A percentile compares a stretch with the other conserved stretches of the same genome.
Evolutionary conservation across 2,797 vertebrate genomes (phyloP).

Genomic region (Melanotaenia maccullochi): DNA sequence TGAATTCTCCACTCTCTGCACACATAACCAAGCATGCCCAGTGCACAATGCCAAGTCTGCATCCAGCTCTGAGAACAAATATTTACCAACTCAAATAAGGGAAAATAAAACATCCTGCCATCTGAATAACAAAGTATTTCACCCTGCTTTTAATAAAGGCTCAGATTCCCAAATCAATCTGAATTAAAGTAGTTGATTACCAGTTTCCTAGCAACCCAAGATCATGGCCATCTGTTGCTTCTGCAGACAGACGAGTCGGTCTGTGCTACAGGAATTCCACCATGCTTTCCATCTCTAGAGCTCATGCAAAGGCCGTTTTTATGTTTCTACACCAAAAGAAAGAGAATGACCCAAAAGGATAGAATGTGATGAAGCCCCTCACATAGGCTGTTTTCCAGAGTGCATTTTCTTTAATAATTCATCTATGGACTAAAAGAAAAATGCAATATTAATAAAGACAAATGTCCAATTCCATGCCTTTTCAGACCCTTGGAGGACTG

Average conservation of each 20-base stretch:
- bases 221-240: conserved; percentile 86
- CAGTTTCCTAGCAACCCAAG: conserved; percentile 87
- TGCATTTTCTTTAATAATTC: conserved; percentile 83
- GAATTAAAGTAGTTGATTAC: conserved; percentile 84
- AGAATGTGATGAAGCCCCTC: conserved; percentile 44
- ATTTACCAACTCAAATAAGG: conserved; percentile 58
- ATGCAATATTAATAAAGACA: conserved; percentile 79
- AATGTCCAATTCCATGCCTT: conserved; percentile 72
- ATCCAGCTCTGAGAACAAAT: conserved; percentile 47
- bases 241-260: conserved; percentile 71
- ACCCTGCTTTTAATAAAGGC: conserved; percentile 76
- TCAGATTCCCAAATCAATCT: conserved; percentile 78
- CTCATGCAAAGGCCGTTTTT: conserved; percentile 53
- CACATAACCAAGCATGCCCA: conserved; percentile 32
- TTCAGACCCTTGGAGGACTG: conserved; percentile 42
- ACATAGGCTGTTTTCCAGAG: conserved; percentile 70
- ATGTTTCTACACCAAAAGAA: conserved; percentile 27
- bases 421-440: conserved; percentile 60
- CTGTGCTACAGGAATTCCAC: conserved; percentile 77
- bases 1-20: conserved; percentile 30
- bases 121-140: conserved; percentile 73
- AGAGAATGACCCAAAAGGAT: conserved; percentile 41
- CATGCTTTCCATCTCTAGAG: conserved; percentile 58
- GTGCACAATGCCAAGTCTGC: conserved; percentile 36
- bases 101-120: conserved; percentile 64